These are phyloP conservation scores for Torymus tubicola DNA, from an alignment of 2,888 invertebrate species.

Conservation along the genomic window DNA sequence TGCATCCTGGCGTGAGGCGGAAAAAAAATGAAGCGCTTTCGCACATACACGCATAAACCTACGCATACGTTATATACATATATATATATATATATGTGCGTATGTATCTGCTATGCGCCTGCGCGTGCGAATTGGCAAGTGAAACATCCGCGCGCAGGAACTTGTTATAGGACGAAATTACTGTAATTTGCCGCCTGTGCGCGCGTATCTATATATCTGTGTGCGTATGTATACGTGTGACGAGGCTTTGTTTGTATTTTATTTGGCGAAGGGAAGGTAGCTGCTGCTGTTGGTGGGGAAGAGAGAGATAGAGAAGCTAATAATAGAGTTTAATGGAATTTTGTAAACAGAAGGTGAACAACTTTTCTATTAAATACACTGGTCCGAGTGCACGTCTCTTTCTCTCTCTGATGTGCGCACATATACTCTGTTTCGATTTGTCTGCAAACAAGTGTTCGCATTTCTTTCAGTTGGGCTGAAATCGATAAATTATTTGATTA, in stretches of 20 bases:
- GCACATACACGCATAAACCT: not conserved
- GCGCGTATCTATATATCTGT: not conserved
- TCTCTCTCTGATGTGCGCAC: too few relatives aligned
- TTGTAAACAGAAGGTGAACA: slow-evolving; percentile 24
- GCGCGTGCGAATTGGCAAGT: slow-evolving; percentile 11
- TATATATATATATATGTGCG: not conserved
- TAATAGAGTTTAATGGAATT: slow-evolving; percentile 43
- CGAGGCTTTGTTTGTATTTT: slow-evolving; percentile 17
- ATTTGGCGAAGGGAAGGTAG: not conserved
- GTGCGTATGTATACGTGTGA: not conserved
- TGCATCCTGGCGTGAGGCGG: slow-evolving; percentile 36
- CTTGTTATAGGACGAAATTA: slow-evolving; percentile 34
- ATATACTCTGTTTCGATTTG: too few relatives aligned
- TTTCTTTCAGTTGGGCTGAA: too few relatives aligned
- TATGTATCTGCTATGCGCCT: not conserved
- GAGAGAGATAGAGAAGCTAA: not conserved
- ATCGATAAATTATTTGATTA: too few relatives aligned
- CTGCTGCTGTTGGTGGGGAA: not conserved
- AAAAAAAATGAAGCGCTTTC: slow-evolving; percentile 33
- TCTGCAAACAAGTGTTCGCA: too few relatives aligned
- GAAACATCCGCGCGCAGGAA: slow-evolving; percentile 16
- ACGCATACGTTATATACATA: not conserved
- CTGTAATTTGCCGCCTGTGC: slow-evolving; percentile 32
- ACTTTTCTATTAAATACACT: slow-evolving; percentile 9
- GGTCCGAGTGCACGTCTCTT: not conserved